Base-by-base conservation (phyloP, 2,797 vertebrate genomes). In the Arctocebus calabarensis region DNA sequence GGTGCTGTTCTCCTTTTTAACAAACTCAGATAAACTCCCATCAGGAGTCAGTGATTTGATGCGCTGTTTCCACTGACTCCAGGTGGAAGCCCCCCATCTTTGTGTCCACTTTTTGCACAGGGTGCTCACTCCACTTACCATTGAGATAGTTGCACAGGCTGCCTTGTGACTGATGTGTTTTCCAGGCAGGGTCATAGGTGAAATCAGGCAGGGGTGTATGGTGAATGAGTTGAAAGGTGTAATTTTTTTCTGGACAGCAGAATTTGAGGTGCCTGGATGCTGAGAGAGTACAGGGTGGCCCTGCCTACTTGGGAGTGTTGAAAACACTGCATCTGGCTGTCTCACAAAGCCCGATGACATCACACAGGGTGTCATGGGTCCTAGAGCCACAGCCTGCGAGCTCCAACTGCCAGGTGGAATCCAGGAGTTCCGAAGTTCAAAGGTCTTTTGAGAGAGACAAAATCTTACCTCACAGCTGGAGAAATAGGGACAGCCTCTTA, bases 281-380 rank as follows among this genome's bases (percentile, higher is more conserved):
- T 16, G 27, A 74, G 66, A 25, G 29, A 64, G 37, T 62, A 7
- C 59, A 0, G 2, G 85, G 40, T 29, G 34, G 12, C 23, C 48
- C 40, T 48, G 40, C 22, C 27, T 2, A 0, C 7, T 1, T 3
- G 6, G 17, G 10, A 0, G 7, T 57, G 13, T 59, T 90, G 29
- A 27, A 8, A 71, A 4, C 1, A 7, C 17, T 43, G 57, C 48
- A 19, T 2, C 34, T 0, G 37, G 52, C 23, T 5, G 9, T 37
- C 13, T 89, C 95, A 95, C 84, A 94, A 61, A 92, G 78, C 43
- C 70, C 19, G 11, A 34, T 97, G 96, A 97, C 84, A 89, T 97
- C 97, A 97, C 68, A 94, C 57, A 91, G 77, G 88, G 25, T 5
- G 12, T 16, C 4, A 3, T 74, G 43, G 43, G 32, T 25, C 55